These are phyloP conservation scores for Pachypsylla venusta DNA, from an alignment of 1,140 invertebrate genomes.

Conservation along the genomic window DNA sequence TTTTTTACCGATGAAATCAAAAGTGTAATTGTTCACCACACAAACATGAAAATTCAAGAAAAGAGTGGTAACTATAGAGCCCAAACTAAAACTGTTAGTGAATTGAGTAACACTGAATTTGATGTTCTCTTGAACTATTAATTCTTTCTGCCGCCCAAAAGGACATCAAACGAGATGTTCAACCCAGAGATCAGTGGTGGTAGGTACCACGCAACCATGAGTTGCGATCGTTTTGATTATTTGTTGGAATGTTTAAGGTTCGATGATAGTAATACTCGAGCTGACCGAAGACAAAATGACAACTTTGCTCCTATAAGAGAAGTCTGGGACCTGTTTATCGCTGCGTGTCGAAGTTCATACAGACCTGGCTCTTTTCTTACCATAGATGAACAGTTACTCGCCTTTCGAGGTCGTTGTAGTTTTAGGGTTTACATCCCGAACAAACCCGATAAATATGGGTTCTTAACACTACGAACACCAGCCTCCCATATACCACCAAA, in stretches of 20 bases:
- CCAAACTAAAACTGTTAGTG: too few species aligned
- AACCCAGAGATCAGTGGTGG: conserved; percentile 18
- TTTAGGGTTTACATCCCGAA: conserved; percentile 31
- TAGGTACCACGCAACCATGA: conserved; percentile 25
- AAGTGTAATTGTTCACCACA: too few species aligned
- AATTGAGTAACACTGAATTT: too few species aligned
- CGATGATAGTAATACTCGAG: conserved; percentile 26
- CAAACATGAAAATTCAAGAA: too few species aligned
- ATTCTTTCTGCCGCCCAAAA: too few species aligned
- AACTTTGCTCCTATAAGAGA: conserved; percentile 28
- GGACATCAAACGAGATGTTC: conserved; percentile 24
- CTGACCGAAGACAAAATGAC: conserved; percentile 21
- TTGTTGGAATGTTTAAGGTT: conserved; percentile 26
- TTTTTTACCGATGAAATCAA: too few species aligned
- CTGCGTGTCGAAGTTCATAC: conserved; percentile 10
- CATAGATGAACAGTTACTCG: conserved; percentile 29
- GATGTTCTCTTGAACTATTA: too few species aligned
- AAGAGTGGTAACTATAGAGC: too few species aligned
- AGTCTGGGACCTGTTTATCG: conserved; percentile 25
- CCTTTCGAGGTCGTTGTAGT: conserved; percentile 27
- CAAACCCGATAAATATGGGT: conserved; percentile 30
- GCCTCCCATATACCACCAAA: too few species aligned
- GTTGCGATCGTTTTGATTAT: conserved; percentile 26
- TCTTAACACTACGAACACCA: too few species aligned
- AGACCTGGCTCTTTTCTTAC: conserved; percentile 20